Base-by-base conservation (phyloP, 2,797 vertebrate genomes). In the Acanthopagrus latus region DNA sequence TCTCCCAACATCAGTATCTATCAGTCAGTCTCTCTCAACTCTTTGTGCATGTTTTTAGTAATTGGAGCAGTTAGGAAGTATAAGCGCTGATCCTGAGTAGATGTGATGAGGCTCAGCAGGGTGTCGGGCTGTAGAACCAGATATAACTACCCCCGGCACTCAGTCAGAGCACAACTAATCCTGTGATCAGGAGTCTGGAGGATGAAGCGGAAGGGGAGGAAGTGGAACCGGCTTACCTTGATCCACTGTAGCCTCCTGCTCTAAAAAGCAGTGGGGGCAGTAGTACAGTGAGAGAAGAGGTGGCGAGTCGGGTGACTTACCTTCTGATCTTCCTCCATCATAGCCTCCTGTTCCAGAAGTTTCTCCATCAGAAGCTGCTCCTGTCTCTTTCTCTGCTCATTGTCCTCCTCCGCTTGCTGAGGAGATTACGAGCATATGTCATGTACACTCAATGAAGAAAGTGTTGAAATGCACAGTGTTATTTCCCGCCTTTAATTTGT, bases 321-420 rank as follows among this genome's bases (percentile, higher is more conserved):
- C 96, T 99, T 99, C 87, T 97, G 95, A 81, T 97, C 93, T 82
- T 97, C 96, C 59, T 97, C 96, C 96, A 98, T 95, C 95, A 98
- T 76, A 0, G 98, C 97, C 79, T 99, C 98, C 54, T 99, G 97
- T 68, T 99, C 97, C 48, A 99, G 93, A n/a, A 99, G 95, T 78
- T 98, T 99, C 89, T 99, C 98, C 96, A 99, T 97, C 81, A 99
- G 89, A 3, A 98, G 96, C 89, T 97, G 97, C 60, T 99, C 97
- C 78, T 99, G 98, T 79, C 97, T 97, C 91, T 97, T 99, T 64
- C 94, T 97, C 57, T 98, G 92, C 83, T 99, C 98, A 0, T 99
- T 99, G 78, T 99, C 97, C 76, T 99, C 97, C 79, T 99, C 97
- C 6, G 98, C 98, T 96, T 98, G 97, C 98, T 99, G 70, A 23